These are phyloP conservation scores for Drosophila busckii DNA, from an alignment of 1,140 invertebrate genomes.

Conservation along the genomic window DNA sequence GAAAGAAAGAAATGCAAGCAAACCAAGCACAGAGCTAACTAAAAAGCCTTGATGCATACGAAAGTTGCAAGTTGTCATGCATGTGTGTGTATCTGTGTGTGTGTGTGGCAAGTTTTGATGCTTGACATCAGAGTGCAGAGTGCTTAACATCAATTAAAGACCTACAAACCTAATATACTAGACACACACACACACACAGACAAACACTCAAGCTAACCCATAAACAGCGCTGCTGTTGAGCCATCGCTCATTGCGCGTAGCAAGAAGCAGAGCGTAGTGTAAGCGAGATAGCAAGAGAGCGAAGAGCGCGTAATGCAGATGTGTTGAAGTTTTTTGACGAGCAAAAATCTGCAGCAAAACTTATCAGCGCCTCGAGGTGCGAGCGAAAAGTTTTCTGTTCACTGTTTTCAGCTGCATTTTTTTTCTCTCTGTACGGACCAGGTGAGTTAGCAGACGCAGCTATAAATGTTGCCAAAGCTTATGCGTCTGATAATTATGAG, in stretches of 20 bases:
- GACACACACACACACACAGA: too few species aligned
- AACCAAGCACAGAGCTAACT: too few species aligned
- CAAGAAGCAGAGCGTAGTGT: background rate
- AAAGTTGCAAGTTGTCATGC: background rate
- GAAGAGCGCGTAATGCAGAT: background rate
- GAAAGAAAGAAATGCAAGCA: too few species aligned
- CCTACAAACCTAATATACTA: slow-evolving; percentile 65
- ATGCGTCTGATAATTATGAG: slow-evolving; percentile 60
- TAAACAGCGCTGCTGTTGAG: slow-evolving; percentile 21
- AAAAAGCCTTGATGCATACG: too few species aligned
- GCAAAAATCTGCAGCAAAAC: slow-evolving; percentile 29
- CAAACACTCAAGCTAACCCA: slow-evolving; percentile 66
- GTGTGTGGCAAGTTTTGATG: background rate
- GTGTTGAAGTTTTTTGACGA: too few species aligned
- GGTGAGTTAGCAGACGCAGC: background rate
- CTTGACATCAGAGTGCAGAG: slow-evolving; percentile 45
- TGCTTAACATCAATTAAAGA: slow-evolving; percentile 72
- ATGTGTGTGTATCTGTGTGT: background rate
- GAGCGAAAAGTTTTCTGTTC: too few species aligned
- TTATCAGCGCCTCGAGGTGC: slow-evolving; percentile 27
- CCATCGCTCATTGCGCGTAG: background rate
- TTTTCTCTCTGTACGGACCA: too few species aligned
- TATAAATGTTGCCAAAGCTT: background rate
- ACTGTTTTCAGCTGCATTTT: slow-evolving; percentile 36
- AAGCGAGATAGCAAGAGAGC: background rate